Evolutionary conservation across 2,888 invertebrate species (phyloP).

Genomic region (Parasteatoda lunata): DNA sequence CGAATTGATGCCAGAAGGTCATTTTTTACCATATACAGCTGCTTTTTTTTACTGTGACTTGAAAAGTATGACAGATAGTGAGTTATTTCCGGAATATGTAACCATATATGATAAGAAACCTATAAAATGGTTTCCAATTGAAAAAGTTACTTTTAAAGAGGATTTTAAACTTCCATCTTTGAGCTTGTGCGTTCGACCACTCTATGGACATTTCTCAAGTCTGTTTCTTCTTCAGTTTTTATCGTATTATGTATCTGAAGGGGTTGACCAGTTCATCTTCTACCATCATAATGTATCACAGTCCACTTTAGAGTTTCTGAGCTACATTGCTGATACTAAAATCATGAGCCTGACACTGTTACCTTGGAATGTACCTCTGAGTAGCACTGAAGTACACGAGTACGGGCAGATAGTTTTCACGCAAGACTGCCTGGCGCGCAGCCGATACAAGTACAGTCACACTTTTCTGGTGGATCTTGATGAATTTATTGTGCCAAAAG

Average conservation of each 20-base stretch:
- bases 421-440: slow-evolving; percentile 62
- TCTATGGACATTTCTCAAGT: slow-evolving; percentile 37
- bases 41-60: slow-evolving; percentile 42
- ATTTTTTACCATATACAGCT: slow-evolving; percentile 48
- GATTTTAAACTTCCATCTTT: background rate
- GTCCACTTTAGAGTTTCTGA: slow-evolving; percentile 24
- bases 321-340: slow-evolving; percentile 23
- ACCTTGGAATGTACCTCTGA: slow-evolving; percentile 44
- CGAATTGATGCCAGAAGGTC: slow-evolving; percentile 47
- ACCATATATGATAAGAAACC: slow-evolving; percentile 13
- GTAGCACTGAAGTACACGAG: slow-evolving; percentile 52
- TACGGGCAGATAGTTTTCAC: slow-evolving; percentile 60
- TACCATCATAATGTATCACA: slow-evolving; percentile 38
- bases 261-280: slow-evolving; percentile 62
- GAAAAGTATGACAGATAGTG: background rate
- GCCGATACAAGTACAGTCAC: slow-evolving; percentile 44
- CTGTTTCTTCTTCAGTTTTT: slow-evolving; percentile 48
- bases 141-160: background rate
- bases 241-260: slow-evolving; percentile 48
- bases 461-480: slow-evolving; percentile 61
- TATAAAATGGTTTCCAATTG: slow-evolving; percentile 27
- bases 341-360: slow-evolving; percentile 29
- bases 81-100: slow-evolving; percentile 15
- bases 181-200: slow-evolving; percentile 56
- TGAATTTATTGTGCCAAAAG: slow-evolving; percentile 62